A percentile compares a stretch with the other conserved stretches of the same genome.
These are phyloP conservation scores for Enteromius treurensis DNA, from an alignment of 2,797 vertebrate species.

Conservation along the genomic window DNA sequence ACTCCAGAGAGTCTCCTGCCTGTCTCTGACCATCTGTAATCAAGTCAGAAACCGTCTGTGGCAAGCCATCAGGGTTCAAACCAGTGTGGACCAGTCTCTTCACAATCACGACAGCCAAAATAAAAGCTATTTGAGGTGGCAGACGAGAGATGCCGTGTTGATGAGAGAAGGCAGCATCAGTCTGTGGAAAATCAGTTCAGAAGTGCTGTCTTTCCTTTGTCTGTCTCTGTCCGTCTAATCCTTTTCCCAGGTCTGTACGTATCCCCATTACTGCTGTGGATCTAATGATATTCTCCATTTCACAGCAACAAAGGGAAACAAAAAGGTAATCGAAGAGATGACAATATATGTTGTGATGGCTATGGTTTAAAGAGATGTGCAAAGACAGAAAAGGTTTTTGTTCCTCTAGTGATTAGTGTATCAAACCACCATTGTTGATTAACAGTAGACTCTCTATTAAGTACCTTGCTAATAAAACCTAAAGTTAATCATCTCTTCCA, in stretches of 20 bases:
- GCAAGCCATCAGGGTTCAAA: slow-evolving; percentile 7
- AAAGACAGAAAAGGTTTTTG: slow-evolving; percentile 12
- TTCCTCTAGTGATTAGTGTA: slow-evolving; percentile 6
- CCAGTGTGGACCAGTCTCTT: slow-evolving; percentile 16
- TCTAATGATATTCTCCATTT: slow-evolving; percentile 4
- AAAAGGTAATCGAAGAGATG: background rate
- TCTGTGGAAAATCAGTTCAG: slow-evolving; percentile 24
- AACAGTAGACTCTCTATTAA: slow-evolving; percentile 27
- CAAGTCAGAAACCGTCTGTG: slow-evolving; percentile 14
- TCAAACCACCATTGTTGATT: slow-evolving; percentile 8
- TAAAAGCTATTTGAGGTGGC: slow-evolving; percentile 19
- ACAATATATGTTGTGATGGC: slow-evolving; percentile 13
- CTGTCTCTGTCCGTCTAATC: background rate
- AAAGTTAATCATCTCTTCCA: slow-evolving; percentile 10
- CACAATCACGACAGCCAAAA: slow-evolving; percentile 43
- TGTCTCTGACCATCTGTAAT: slow-evolving; percentile 28
- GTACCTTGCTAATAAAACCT: slow-evolving; percentile 24
- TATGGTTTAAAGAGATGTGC: background rate
- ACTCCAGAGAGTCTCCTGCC: background rate
- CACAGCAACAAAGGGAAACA: background rate
- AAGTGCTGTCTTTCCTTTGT: slow-evolving; percentile 9
- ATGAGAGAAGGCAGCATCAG: slow-evolving; percentile 26
- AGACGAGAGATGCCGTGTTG: slow-evolving; percentile 22
- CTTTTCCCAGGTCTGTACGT: background rate
- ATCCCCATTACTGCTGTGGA: background rate